A percentile compares a stretch with the other conserved stretches of the same genome.
These are phyloP conservation scores for Limenitis camilla DNA, from an alignment of 2,888 invertebrate species.

Conservation along the genomic window DNA sequence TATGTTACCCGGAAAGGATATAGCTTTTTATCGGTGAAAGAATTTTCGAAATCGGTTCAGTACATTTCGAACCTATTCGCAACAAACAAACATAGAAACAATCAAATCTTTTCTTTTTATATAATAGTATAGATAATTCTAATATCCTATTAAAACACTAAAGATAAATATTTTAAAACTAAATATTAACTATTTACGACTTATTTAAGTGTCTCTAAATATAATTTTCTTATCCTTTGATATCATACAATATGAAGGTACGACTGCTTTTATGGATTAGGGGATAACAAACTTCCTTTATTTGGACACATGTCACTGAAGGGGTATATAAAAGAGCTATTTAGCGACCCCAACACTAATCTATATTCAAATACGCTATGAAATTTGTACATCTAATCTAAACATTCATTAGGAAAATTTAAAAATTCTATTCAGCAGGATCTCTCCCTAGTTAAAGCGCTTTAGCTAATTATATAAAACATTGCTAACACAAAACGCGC, in stretches of 20 bases:
- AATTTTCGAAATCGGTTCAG: too few species aligned
- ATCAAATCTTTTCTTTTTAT: too few species aligned
- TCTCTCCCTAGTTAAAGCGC: constrained; percentile 59
- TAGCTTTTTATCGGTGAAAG: too few species aligned
- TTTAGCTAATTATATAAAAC: constrained; percentile 71
- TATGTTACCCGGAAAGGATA: too few species aligned
- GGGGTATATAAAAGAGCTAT: constrained; percentile 38
- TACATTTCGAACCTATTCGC: too few species aligned
- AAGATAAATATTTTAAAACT: too few species aligned
- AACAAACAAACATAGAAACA: too few species aligned
- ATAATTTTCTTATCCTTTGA: constrained; percentile 7
- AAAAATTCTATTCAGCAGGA: constrained; percentile 48
- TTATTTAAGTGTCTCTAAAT: neutral
- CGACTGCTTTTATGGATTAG: constrained; percentile 5
- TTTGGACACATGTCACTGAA: constrained; percentile 63
- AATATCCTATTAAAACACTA: too few species aligned
- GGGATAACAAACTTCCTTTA: constrained; percentile 32
- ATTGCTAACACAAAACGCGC: constrained; percentile 50
- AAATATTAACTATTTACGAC: too few species aligned
- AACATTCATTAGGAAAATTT: constrained; percentile 65
- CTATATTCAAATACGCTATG: constrained; percentile 59
- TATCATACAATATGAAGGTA: neutral
- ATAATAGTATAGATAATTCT: too few species aligned
- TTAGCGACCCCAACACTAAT: constrained; percentile 45
- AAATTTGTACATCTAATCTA: constrained; percentile 64